Conservation (phyloP, 2,113 vertebrate species). For the Macaca fascicularis region T2T-MFA8v1.1 NC_088385.1:95093501-95094000, state of each 20-base stretch:
- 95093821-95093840: background rate
- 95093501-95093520: background rate
- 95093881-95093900: background rate
- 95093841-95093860: background rate
- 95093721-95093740: background rate
- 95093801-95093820: background rate
- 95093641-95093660: background rate
- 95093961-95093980: background rate
- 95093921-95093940: background rate
- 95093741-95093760: background rate
- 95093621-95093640: background rate
- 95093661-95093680: background rate
- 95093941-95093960: constrained; percentile 35
- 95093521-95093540: background rate
- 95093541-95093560: background rate
- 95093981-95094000: background rate
- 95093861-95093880: background rate
- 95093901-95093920: background rate
- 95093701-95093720: background rate
- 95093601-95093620: background rate
- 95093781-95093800: background rate
- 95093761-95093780: background rate
- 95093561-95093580: background rate
- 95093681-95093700: background rate
- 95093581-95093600: background rate